Base-by-base conservation (phyloP, 2,888 invertebrate genomes). In the Caenorhabditis sinica region DNA sequence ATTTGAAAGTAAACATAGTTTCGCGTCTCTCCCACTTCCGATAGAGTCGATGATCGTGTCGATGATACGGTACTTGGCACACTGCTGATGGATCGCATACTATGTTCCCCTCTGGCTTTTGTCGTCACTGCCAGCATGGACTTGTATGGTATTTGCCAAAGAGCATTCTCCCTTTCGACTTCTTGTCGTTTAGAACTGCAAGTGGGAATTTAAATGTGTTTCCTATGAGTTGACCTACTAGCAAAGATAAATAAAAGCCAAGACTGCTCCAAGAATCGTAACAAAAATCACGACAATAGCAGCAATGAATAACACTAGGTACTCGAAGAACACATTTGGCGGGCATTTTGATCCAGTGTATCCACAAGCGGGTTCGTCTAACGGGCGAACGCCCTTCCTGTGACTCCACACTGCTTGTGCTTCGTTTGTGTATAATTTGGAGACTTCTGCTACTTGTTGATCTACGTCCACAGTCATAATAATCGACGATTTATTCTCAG, bases 101-200 rank as follows among this genome's bases (percentile, higher is more conserved):
- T 86, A 53, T 88, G 86, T 36, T 83, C 83, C 45, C 69, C 82
- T 33, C 60, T 68, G n/a, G 25, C 68, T 40, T 79, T 86, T 65
- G 49, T 81, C 15, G 75, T 36, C 9, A 79, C 72, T 33, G 49
- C 56, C 43, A 53, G 56, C 82, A 76, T 74, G 40, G 72, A 83
- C 30, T 58, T 66, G 61, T 66, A 90, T 36, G 89, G 88, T 11
- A 90, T 87, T 71, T 88, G 85, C 86, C 90, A 90, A 13, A 88
- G 82, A 6, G 81, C 66, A 36, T 89, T 85, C 65, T 83, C 82
- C 15, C 86, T 68, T 45, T 87, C 87, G 28, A 86, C 81, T 69
- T 90, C 89, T 53, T 85, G 75, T 13, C 81, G 73, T 74, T 80
- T 89, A 60, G 74, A 85, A 66, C 77, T 66, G 76, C 79, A 82